Percentiles rank a stretch among this genome's conserved stretches.
Evolutionary conservation across 2,888 invertebrate genomes (phyloP).

Genomic region (Amblyjoppa proteus): DNA sequence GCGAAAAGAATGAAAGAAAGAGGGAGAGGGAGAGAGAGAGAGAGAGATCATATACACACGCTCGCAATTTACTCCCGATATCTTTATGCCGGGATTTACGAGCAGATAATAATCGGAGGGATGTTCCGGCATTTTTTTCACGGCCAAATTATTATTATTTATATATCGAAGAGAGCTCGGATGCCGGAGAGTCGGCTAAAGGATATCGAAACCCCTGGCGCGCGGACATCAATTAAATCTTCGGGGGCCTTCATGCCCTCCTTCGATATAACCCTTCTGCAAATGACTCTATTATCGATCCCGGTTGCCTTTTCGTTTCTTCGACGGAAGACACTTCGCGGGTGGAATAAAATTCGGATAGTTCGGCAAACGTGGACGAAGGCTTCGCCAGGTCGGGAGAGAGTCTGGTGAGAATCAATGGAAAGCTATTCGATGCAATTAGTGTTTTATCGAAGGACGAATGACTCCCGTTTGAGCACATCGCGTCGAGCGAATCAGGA

Average conservation of each 20-base stretch:
- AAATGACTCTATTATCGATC: slow-evolving; percentile 83
- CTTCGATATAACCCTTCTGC: slow-evolving; percentile 73
- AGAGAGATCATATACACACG: slow-evolving; percentile 39
- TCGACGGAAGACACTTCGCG: slow-evolving; percentile 42
- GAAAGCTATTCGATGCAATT: slow-evolving; percentile 9
- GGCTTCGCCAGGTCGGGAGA: slow-evolving; percentile 3
- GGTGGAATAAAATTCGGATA: slow-evolving; percentile 18
- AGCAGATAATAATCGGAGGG: slow-evolving; percentile 85
- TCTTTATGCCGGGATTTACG: slow-evolving; percentile 84
- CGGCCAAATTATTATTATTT: slow-evolving; percentile 84
- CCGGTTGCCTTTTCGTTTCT: slow-evolving; percentile 56
- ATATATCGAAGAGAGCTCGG: slow-evolving; percentile 76
- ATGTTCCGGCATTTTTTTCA: slow-evolving; percentile 83
- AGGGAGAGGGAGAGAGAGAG: slow-evolving; percentile 16
- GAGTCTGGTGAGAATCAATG: neutral
- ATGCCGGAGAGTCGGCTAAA: slow-evolving; percentile 56
- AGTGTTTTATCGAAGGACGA: slow-evolving; percentile 1
- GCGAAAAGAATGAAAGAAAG: slow-evolving; percentile 46
- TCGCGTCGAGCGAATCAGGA: slow-evolving; percentile 10
- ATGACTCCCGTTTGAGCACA: slow-evolving; percentile 7
- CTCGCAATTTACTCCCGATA: slow-evolving; percentile 84
- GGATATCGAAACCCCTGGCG: slow-evolving; percentile 62
- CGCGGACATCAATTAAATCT: slow-evolving; percentile 80
- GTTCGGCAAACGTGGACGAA: slow-evolving; percentile 15
- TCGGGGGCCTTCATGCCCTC: slow-evolving; percentile 67